Base-by-base conservation (phyloP, 2,113 vertebrate species). In the Thunnus maccoyii region DNA sequence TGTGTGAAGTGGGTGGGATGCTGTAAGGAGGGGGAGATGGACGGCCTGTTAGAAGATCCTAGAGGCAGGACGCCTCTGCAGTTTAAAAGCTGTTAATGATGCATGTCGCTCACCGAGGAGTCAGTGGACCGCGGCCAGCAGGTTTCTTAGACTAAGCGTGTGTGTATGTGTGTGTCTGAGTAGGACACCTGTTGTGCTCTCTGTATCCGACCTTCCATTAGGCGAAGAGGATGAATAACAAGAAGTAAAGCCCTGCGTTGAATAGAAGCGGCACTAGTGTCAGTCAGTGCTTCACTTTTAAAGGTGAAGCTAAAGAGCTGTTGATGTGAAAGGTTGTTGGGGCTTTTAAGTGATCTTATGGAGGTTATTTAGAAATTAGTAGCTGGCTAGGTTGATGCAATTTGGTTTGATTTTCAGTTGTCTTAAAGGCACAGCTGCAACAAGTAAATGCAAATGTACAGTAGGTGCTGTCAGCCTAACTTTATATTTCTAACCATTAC, bases 41-140 rank as follows among this genome's bases (percentile, higher is more conserved):
- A 79, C 78, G 71, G 84, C 75, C 86, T 75, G 79, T 89, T 87
- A 82, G 66, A 90, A 86, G 80, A 85, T 86, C 81, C 87, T 76
- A 84, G 56, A 86, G 80, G 78, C 86, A 80, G 87, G 86, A 89
- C 77, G 83, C 84, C 84, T 88, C 76, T 86, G 80, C 83, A 82
- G 80, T 91, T 93, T 91, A 89, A 91, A 93, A 88, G 83, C 76
- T 93, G 91, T 89, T 94, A 95, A 94, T 93, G 92, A 93, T 93
- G 93, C 93, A 86, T 94, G 87, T 86, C 91, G 71, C 78, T 94
- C 91, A 90, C 87, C 10, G 67, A 90, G 84, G 90, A 90, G 88
- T 88, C 88, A 62, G 76, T 89, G 88, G 87, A 91, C 76, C 72
- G 15, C 71, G 85, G 90, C 93, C 88, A 91, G 86, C 79, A 71